Percentiles rank a stretch among this genome's conserved stretches.
phyloP scores from a whole-genome alignment of 2,797 vertebrate genomes.

The Cirrhinus mrigala region DNA sequence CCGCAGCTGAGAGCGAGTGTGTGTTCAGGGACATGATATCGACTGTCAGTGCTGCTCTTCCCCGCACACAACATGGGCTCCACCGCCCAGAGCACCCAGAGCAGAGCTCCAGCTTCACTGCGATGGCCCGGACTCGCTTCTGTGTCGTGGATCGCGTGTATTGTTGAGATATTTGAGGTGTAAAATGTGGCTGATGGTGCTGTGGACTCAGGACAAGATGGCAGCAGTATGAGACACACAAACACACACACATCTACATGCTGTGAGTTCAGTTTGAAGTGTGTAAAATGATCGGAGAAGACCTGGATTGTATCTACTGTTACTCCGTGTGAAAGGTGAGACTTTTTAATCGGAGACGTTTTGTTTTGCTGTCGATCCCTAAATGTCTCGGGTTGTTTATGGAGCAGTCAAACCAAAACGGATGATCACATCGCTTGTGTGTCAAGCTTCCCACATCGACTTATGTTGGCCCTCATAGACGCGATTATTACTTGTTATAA shows the following conservation, averaged over 20 bases:
- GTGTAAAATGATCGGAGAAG: conserved; percentile 87
- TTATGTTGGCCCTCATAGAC: neutral
- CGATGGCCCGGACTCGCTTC: conserved; percentile 63
- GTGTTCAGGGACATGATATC: conserved; percentile 78
- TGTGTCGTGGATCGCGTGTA: conserved; percentile 62
- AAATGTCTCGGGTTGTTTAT: neutral
- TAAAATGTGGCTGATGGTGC: conserved; percentile 81
- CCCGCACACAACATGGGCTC: conserved; percentile 72
- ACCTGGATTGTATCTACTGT: conserved; percentile 80
- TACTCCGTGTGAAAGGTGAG: conserved; percentile 87
- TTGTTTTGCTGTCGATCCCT: neutral
- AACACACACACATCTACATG: conserved; percentile 73
- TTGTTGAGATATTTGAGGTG: conserved; percentile 76
- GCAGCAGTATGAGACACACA: conserved; percentile 83
- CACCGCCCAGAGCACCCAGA: conserved; percentile 67
- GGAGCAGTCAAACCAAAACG: neutral
- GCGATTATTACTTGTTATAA: neutral
- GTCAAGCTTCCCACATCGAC: neutral
- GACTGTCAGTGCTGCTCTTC: conserved; percentile 67
- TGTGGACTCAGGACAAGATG: conserved; percentile 93
- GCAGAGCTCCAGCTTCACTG: conserved; percentile 65
- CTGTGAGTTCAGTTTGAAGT: conserved; percentile 79
- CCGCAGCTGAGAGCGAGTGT: conserved; percentile 73
- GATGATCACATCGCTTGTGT: neutral
- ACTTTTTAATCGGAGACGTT: neutral